Conservation (phyloP, 2,797 vertebrate species). For the Chrosomus eos region DNA sequence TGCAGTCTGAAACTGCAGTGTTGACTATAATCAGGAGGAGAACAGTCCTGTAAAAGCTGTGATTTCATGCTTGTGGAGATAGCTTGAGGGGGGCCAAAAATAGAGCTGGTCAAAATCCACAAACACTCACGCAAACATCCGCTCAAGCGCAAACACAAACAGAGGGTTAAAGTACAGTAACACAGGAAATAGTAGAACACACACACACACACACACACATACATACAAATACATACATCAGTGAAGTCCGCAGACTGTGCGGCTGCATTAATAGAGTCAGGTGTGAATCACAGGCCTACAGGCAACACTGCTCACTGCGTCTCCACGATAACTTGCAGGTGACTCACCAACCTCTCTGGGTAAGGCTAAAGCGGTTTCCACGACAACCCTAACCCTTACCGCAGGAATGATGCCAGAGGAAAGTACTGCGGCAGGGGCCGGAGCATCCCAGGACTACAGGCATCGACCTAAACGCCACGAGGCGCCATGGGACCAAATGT, state of each 20-base stretch:
- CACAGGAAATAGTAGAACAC: conserved; percentile 28
- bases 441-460: neutral
- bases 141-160: conserved; percentile 30
- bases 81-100: conserved; percentile 35
- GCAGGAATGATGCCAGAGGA: conserved; percentile 26
- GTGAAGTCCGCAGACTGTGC: neutral
- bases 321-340: conserved; percentile 79
- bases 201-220: conserved; percentile 30
- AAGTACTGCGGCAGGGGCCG: conserved; percentile 49
- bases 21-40: conserved; percentile 35
- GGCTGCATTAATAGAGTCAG: conserved; percentile 47
- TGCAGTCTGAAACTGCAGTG: conserved; percentile 4
- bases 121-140: conserved; percentile 7
- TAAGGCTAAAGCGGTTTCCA: conserved; percentile 66
- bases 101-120: conserved; percentile 41
- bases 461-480: neutral
- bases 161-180: conserved; percentile 29
- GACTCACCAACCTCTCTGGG: conserved; percentile 68
- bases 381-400: conserved; percentile 69
- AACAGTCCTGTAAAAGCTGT: conserved; percentile 42
- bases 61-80: conserved; percentile 42
- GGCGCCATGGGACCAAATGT: neutral
- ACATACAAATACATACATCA: too few relatives aligned
- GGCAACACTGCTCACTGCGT: conserved; percentile 68
- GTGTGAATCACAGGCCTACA: conserved; percentile 56